phyloP scores from a whole-genome alignment of 2,797 vertebrate genomes.

The Cynopterus sphinx region DNA sequence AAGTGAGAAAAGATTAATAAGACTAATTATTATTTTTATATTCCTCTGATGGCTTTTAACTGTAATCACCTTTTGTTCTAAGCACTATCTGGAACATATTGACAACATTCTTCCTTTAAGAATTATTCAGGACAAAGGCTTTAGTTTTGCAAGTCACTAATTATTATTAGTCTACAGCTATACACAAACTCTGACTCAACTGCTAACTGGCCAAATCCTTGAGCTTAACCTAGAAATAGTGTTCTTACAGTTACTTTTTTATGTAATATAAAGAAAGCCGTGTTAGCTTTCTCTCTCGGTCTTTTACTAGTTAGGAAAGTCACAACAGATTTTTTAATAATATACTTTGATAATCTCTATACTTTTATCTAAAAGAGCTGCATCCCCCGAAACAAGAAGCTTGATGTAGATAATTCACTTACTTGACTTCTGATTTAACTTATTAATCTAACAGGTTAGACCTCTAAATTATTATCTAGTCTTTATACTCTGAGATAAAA shows the following conservation, averaged over 20 bases:
- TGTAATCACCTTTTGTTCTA: not conserved
- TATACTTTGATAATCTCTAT: not conserved
- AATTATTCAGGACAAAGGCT: slow-evolving; percentile 37
- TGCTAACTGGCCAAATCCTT: not conserved
- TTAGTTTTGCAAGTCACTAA: not conserved
- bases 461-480: not conserved
- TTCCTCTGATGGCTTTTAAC: slow-evolving; percentile 1
- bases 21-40: not conserved
- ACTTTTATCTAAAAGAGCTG: not conserved
- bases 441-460: not conserved
- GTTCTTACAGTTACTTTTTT: not conserved
- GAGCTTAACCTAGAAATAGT: not conserved
- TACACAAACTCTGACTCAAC: not conserved
- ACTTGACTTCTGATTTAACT: not conserved
- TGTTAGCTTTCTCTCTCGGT: not conserved
- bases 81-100: not conserved
- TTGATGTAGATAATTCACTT: not conserved
- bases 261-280: not conserved
- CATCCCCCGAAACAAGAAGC: not conserved
- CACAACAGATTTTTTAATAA: not conserved
- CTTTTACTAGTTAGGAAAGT: not conserved
- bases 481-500: not conserved
- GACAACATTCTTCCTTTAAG: slow-evolving; percentile 26
- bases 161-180: not conserved
- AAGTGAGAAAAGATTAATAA: slow-evolving; percentile 25